These are phyloP conservation scores for Tangara arthus DNA, from an alignment of 2,797 vertebrate genomes.

Conservation along the genomic window DNA sequence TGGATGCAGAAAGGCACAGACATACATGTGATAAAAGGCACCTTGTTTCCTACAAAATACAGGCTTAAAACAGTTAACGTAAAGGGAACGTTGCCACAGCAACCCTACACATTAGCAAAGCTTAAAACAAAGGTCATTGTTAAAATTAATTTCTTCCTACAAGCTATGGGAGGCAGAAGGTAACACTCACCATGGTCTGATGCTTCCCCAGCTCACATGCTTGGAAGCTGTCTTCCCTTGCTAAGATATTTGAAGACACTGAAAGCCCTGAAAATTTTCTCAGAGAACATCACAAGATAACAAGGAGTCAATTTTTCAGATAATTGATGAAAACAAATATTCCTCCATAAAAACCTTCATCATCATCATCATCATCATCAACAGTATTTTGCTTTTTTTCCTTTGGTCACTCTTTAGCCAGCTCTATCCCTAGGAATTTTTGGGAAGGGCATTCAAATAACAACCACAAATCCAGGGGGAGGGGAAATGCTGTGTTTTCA, in stretches of 20 bases:
- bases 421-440: background rate
- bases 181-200: background rate
- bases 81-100: conserved; percentile 31
- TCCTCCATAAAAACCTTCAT: background rate
- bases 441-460: background rate
- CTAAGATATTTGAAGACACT: background rate
- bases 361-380: background rate
- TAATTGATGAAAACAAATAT: background rate
- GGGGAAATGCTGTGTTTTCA: rapidly evolving
- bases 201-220: background rate
- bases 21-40: background rate
- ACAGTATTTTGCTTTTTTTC: background rate
- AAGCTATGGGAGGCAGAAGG: background rate
- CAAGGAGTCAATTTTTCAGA: background rate
- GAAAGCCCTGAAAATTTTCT: background rate
- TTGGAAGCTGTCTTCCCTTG: background rate
- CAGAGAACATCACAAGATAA: background rate
- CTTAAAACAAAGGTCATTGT: conserved; percentile 44
- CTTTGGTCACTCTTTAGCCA: background rate
- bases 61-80: conserved; percentile 6
- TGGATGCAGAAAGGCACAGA: background rate
- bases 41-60: background rate
- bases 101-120: conserved; percentile 32
- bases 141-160: conserved; percentile 42
- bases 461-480: rapidly evolving